Evolutionary conservation across 2,797 vertebrate genomes (phyloP).

Genomic region (Astyanax mexicanus): DNA sequence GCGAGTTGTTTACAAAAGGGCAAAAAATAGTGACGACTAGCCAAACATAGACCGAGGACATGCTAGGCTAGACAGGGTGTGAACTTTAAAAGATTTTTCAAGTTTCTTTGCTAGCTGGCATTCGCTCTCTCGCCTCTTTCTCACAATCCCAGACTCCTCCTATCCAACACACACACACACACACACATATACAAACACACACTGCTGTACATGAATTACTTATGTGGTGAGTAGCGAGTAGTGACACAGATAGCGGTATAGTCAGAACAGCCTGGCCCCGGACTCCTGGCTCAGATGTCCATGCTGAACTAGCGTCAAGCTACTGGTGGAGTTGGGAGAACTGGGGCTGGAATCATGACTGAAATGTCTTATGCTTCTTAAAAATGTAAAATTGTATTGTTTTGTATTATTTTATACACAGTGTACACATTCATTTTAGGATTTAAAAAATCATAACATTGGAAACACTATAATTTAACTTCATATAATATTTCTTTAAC

Average conservation of each 20-base stretch:
- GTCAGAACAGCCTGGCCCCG: slow-evolving; percentile 15
- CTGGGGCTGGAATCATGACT: neutral
- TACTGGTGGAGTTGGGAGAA: slow-evolving; percentile 27
- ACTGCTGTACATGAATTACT: slow-evolving; percentile 50
- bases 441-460: no score
- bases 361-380: no score
- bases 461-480: no score
- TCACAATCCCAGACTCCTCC: no score
- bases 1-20: slow-evolving; percentile 70
- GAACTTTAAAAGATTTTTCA: no score
- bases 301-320: slow-evolving; percentile 34
- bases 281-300: slow-evolving; percentile 27
- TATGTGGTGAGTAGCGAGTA: slow-evolving; percentile 44
- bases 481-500: no score
- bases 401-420: no score
- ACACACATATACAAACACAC: slow-evolving; percentile 13
- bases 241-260: slow-evolving; percentile 28
- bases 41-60: slow-evolving; percentile 34
- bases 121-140: neutral
- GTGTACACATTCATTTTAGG: no score
- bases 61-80: slow-evolving; percentile 27
- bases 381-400: no score
- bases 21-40: slow-evolving; percentile 49
- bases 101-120: slow-evolving; percentile 8
- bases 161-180: neutral